Evolutionary conservation across 2,888 invertebrate species (phyloP), one percentile per base, ranked within the genome.

Genomic region (Thymelicus acteon): DNA sequence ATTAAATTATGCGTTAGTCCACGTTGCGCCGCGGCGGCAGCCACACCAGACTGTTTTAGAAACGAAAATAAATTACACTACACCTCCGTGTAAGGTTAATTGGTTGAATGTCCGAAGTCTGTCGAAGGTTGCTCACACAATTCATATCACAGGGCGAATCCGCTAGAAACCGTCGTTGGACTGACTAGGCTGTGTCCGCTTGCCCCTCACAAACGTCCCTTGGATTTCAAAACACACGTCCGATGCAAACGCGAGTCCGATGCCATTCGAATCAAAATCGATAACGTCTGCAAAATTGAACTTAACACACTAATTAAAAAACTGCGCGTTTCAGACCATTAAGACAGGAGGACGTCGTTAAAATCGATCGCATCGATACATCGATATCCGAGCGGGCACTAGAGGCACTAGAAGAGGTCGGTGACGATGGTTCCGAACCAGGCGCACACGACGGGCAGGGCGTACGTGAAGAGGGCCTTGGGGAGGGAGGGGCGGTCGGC

Each of bases 361-460:
- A 1, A 8, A 7, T 8, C 54, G 54, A 24, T 24, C 24, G 24
- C 3, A 19, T 24, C 12, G 54, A 54, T 10, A 24, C 54, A 44
- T 52, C 49, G 49, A 19, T 19, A 15, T 15, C 19, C 19, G 19
- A 19, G 19, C 7, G 13, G 2, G 3, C 13, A 10, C 47, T 47
- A 6, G 12, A 10, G 61, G 19, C 31, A 13, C 39, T 70, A 97
- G 95, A 97, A 96, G 92, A 97, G 95, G 88, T 97, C 97, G 82
- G 96, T 96, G 87, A 97, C 95, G 80, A 97, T 96, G 75, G 96
- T 96, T 72, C 97, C 97, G 90, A 97, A 96, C 97, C 97, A 97
- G 83, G 97, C 96, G 88, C 97, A 95, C 78, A 97, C 96, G 57
- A 97, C 96, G 5, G 97, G 97, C 85, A 97, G 91, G 74, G 97